Base-by-base conservation (phyloP, 2,797 vertebrate genomes). In the Scolopax bukidnonensis region DNA sequence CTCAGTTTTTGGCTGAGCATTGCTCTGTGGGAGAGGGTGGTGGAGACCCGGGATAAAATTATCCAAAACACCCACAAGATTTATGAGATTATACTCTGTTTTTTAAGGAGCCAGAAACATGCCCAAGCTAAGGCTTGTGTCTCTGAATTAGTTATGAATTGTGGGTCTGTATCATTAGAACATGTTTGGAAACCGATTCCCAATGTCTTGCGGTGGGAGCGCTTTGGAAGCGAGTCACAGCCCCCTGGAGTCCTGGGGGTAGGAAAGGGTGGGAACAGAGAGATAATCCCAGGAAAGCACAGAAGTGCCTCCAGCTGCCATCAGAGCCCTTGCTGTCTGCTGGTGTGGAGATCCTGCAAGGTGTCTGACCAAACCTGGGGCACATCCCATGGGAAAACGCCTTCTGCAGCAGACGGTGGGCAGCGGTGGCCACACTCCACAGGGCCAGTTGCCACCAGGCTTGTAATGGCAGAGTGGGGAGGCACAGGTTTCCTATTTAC, bases 381-480 rank as follows among this genome's bases (percentile, higher is more conserved):
- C 21, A 2, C 11, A 9, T 70, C 87, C 56, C 18, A 0, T 19
- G 43, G 76, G 89, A 76, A 50, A 15, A 16, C 0, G 0, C 17
- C 4, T 28, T n/a, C 25, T 71, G 87, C 59, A n/a, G 45, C 28
- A 23, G 40, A 10, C 0, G 2, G 36, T 4, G 32, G 32, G 16
- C 75, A 64, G 84, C 14, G 4, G 45, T n/a, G 65, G 17, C 60
- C 4, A 3, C 63, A n/a, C 28, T 50, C 38, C 9, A 5, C 30
- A 0, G 11, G 61, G 32, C 67, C 32, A 7, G 25, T 30, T n/a
- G 64, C 74, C 40, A 15, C 45, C 12, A 1, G 1, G 28, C 33
- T 17, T 40, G 40, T 7, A 3, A 28, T 15, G 18, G 4, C 1
- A 1, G 40, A 38, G n/a, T 0, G 1, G n/a, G 0, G 1, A 16